Conservation (phyloP, 2,113 vertebrate genomes). For the Chitala chitala region DNA sequence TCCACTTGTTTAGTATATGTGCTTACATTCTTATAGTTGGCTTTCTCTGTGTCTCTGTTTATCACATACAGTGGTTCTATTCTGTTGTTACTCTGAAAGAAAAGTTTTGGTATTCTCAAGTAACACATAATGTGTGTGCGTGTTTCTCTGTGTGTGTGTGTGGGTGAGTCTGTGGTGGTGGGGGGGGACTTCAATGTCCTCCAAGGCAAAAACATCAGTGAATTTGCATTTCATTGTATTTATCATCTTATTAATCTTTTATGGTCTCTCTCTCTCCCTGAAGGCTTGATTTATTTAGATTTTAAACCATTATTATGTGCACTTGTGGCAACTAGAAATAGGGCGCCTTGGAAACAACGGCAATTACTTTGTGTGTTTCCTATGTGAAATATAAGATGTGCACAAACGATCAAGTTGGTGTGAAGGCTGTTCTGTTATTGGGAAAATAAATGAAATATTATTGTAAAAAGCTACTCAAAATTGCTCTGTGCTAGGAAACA, state of each 20-base stretch:
- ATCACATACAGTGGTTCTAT: background rate
- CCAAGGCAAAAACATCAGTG: background rate
- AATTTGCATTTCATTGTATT: conserved; percentile 22
- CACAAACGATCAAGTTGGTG: background rate
- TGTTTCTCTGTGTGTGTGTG: too few species aligned
- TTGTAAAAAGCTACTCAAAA: background rate
- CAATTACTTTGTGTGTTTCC: background rate
- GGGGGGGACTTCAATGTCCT: background rate
- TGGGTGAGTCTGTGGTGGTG: too few species aligned
- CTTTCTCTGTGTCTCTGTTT: too few species aligned
- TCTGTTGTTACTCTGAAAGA: background rate
- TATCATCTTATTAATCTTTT: background rate
- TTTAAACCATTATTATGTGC: background rate
- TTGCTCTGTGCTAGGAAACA: background rate
- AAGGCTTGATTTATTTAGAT: conserved; percentile 16
- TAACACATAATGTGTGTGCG: background rate
- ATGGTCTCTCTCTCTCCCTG: background rate
- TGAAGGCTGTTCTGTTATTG: background rate
- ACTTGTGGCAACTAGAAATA: background rate
- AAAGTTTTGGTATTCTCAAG: background rate
- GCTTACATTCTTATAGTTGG: too few species aligned
- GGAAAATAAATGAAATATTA: too few species aligned
- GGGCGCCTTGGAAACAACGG: background rate
- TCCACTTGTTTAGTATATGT: too few species aligned
- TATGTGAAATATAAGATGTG: background rate